phyloP scores from a whole-genome alignment of 2,888 invertebrate genomes.

The Pheosia tremula region DNA sequence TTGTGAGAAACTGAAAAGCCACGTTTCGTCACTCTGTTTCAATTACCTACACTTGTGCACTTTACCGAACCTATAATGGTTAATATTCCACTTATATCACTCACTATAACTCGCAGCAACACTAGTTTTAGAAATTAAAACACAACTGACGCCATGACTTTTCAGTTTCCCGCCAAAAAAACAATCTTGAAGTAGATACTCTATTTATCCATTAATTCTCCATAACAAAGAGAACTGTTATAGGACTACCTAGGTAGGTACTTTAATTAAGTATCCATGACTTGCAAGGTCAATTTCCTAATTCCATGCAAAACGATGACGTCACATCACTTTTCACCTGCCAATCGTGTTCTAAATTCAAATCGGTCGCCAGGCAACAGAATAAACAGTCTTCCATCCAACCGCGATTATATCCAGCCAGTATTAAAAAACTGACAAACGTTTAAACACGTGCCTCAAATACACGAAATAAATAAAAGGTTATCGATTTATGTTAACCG shows the following conservation, averaged over 20 bases:
- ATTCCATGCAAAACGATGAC: slow-evolving; percentile 1
- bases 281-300: background rate
- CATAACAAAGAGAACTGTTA: background rate
- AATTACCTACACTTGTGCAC: too few species aligned
- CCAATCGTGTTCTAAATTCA: slow-evolving; percentile 16
- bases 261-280: slow-evolving; percentile 2
- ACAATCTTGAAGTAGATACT: too few species aligned
- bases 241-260: background rate
- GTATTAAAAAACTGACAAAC: slow-evolving; percentile 15
- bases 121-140: too few species aligned
- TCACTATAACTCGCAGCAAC: too few species aligned
- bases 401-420: slow-evolving; percentile 14
- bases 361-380: slow-evolving; percentile 24
- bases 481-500: background rate
- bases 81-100: too few species aligned
- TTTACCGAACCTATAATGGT: too few species aligned
- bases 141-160: too few species aligned
- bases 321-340: slow-evolving; percentile 14
- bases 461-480: background rate
- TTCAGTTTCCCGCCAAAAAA: too few species aligned
- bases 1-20: too few species aligned
- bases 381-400: slow-evolving; percentile 18
- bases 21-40: too few species aligned
- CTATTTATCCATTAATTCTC: too few species aligned
- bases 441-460: slow-evolving; percentile 9